These are phyloP conservation scores for Girardinus metallicus DNA, from an alignment of 2,797 vertebrate genomes.

Conservation along the genomic window DNA sequence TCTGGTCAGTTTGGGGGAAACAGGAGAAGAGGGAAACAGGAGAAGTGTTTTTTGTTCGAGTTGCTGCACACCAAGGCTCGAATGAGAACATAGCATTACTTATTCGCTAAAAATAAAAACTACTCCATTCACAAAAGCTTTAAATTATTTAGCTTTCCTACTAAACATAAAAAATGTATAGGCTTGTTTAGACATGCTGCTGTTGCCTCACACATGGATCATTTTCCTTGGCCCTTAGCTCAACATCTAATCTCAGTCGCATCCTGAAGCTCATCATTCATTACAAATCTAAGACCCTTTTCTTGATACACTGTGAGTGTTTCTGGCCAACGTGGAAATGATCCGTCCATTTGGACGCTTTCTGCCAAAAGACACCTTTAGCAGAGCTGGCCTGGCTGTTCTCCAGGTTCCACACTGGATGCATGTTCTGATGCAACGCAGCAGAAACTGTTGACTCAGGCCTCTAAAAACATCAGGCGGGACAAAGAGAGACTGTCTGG, in stretches of 20 bases:
- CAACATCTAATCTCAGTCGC: not conserved
- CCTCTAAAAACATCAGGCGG: slow-evolving; percentile 70
- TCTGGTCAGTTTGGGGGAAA: not conserved
- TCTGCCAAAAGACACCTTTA: slow-evolving; percentile 34
- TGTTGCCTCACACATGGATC: not conserved
- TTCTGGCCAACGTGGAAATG: slow-evolving; percentile 15
- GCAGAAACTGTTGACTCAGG: slow-evolving; percentile 76
- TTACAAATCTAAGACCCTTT: not conserved
- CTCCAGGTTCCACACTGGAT: slow-evolving; percentile 62
- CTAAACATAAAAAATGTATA: not conserved
- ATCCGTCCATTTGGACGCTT: slow-evolving; percentile 25
- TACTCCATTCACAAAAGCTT: not conserved
- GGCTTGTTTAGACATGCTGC: not conserved
- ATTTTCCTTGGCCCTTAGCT: not conserved
- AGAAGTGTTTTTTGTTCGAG: not conserved
- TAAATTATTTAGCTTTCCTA: not conserved
- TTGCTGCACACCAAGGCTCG: not conserved
- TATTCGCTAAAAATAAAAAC: not conserved
- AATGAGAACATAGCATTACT: not conserved
- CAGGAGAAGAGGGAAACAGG: not conserved
- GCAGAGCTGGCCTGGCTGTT: slow-evolving; percentile 45
- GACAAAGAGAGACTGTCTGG: slow-evolving; percentile 74
- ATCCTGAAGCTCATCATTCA: not conserved
- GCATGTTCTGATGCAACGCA: slow-evolving; percentile 68
- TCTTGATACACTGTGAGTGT: not conserved